Percentiles rank a stretch among this genome's conserved stretches.
Conservation (phyloP, 2,113 vertebrate species). For the Notarius lentiginosus region DNA sequence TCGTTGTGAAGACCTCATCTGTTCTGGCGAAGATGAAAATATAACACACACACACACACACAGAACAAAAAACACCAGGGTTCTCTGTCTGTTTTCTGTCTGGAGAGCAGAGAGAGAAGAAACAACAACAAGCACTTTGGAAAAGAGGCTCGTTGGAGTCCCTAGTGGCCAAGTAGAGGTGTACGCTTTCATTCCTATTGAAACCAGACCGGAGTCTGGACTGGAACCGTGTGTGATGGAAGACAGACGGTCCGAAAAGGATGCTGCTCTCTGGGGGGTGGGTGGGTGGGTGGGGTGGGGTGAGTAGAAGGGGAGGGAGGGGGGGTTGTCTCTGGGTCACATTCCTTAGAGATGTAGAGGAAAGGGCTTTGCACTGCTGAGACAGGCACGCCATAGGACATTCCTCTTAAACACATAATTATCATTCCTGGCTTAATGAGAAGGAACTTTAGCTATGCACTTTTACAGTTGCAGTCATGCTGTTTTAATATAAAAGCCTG, state of each 20-base stretch:
- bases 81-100: conserved; percentile 55
- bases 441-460: conserved; percentile 37
- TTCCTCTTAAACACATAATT: conserved; percentile 58
- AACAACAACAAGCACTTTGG: conserved; percentile 62
- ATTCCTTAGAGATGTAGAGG: conserved; percentile 44
- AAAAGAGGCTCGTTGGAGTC: conserved; percentile 64
- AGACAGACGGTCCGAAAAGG: conserved; percentile 26
- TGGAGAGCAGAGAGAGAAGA: conserved; percentile 44
- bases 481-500: conserved; percentile 26
- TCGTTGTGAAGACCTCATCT: conserved; percentile 56
- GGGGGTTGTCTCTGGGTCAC: background rate
- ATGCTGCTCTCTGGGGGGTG: conserved; percentile 24
- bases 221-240: conserved; percentile 12
- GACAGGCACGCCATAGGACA: conserved; percentile 40
- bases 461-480: conserved; percentile 31
- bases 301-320: background rate
- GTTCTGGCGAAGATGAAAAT: background rate
- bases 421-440: conserved; percentile 38
- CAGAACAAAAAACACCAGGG: conserved; percentile 47
- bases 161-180: conserved; percentile 56
- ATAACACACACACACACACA: conserved; percentile 40
- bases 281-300: background rate
- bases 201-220: conserved; percentile 43
- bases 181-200: conserved; percentile 66
- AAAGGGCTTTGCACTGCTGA: conserved; percentile 31